phyloP scores from a whole-genome alignment of 2,797 vertebrate genomes.

The Aphelocoma californica region DNA sequence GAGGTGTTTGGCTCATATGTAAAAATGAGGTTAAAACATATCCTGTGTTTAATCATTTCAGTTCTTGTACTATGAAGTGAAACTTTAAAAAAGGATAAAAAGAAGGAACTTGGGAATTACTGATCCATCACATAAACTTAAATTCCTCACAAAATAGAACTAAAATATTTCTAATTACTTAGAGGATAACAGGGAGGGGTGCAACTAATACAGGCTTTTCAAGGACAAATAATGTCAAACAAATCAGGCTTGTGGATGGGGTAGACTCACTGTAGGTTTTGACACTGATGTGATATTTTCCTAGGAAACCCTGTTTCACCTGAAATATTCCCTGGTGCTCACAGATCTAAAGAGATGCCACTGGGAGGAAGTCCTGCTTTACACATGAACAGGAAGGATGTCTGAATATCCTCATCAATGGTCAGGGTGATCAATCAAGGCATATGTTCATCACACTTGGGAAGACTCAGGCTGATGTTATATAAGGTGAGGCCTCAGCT shows the following conservation, averaged over 20 bases:
- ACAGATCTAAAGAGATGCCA: rapidly evolving
- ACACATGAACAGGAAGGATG: neutral
- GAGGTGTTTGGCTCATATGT: neutral
- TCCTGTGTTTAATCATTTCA: neutral
- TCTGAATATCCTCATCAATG: neutral
- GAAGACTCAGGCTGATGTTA: neutral
- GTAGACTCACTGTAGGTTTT: neutral
- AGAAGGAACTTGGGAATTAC: neutral
- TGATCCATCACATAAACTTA: neutral
- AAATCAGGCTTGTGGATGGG: neutral
- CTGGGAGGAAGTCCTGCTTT: neutral
- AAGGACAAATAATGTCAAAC: neutral
- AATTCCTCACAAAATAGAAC: neutral
- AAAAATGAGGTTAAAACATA: neutral
- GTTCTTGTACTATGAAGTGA: neutral
- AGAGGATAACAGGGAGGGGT: neutral
- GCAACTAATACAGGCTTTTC: neutral
- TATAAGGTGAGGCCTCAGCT: neutral
- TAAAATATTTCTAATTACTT: neutral
- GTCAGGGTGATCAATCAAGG: neutral
- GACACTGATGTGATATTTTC: neutral
- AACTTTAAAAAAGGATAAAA: neutral
- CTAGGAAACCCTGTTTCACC: neutral
- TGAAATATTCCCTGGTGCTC: neutral
- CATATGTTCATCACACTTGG: neutral